Conservation (phyloP, 35 echinoderm and acorn worm species). For the Strongylocentrotus purpuratus region DNA sequence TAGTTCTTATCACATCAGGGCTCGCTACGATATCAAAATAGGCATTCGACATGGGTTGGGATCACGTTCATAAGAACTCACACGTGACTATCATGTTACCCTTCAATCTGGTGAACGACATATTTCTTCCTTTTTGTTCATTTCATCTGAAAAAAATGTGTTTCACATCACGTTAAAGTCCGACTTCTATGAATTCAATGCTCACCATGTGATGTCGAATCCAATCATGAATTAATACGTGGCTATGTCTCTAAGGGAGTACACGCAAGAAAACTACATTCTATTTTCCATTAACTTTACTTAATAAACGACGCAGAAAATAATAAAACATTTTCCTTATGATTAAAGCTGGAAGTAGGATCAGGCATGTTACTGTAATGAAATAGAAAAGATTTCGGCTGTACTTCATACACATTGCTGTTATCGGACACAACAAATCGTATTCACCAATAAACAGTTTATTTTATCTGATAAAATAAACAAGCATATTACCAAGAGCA, state of each 20-base stretch:
- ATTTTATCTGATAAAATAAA: too few relatives aligned
- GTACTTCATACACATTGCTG: too few relatives aligned
- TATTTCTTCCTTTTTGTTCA: neutral
- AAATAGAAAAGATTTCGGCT: neutral
- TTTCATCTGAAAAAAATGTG: neutral
- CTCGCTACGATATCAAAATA: neutral
- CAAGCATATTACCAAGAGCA: too few relatives aligned
- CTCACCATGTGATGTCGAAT: neutral
- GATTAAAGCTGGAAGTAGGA: neutral
- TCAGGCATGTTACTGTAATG: neutral
- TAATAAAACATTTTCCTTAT: neutral
- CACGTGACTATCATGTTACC: neutral
- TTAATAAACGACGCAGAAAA: neutral
- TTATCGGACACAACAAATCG: too few relatives aligned
- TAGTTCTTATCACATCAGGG: neutral
- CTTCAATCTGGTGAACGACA: conserved; percentile 8
- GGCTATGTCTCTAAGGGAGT: neutral
- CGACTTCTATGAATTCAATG: neutral
- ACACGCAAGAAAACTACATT: too few relatives aligned
- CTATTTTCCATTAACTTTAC: too few relatives aligned
- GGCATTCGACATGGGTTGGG: neutral
- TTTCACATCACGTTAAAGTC: conserved; percentile 4
- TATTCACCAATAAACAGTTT: too few relatives aligned
- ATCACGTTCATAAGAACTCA: neutral
- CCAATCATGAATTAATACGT: neutral